phyloP scores from a whole-genome alignment of 2,113 vertebrate species.

The Gymnorhina tibicen region DNA sequence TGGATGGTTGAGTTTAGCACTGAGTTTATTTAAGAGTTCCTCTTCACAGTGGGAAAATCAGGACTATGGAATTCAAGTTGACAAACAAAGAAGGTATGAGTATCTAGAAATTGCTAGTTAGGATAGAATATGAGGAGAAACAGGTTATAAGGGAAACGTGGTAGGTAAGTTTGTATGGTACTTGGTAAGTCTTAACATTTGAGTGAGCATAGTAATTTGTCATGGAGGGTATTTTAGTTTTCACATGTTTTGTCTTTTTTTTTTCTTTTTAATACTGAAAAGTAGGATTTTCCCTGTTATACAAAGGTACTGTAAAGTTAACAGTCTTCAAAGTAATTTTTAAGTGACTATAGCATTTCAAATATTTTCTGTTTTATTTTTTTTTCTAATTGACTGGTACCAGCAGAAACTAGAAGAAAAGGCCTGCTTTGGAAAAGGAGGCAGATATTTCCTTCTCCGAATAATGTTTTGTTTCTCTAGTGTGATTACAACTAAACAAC shows the following conservation, averaged over 20 bases:
- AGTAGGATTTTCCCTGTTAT: background rate
- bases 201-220: background rate
- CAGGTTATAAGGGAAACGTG: background rate
- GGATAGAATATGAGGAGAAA: background rate
- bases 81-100: background rate
- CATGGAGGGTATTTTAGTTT: background rate
- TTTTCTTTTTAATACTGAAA: background rate
- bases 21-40: background rate
- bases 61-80: background rate
- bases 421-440: background rate
- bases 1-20: background rate
- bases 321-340: background rate
- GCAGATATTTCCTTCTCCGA: background rate
- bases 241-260: background rate
- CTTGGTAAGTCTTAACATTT: background rate
- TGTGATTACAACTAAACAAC: background rate
- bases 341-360: background rate
- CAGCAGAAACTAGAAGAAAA: background rate
- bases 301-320: background rate
- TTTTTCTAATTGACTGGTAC: background rate
- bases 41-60: background rate
- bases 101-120: background rate
- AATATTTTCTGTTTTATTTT: background rate
- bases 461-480: background rate
- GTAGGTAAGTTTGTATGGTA: background rate